A percentile compares a stretch with the other conserved stretches of the same genome.
phyloP scores from a whole-genome alignment of 2,797 vertebrate genomes.

The Hozukius guyotensis region DNA sequence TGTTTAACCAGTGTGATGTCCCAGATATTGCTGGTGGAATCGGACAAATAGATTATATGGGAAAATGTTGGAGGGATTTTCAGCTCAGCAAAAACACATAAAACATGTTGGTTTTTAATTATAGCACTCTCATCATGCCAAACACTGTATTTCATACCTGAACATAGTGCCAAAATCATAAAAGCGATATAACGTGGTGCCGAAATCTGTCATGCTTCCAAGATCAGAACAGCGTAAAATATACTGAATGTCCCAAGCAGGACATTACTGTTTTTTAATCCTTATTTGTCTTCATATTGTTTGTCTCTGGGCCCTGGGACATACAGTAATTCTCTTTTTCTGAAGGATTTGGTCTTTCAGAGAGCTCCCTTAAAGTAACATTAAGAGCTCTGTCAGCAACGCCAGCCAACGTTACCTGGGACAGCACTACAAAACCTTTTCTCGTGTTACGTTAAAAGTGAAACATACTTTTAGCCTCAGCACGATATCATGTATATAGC shows the following conservation, averaged over 20 bases:
- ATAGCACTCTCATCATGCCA: background rate
- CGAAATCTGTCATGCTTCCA: background rate
- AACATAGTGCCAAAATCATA: background rate
- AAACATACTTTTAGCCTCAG: background rate
- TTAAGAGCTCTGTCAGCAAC: background rate
- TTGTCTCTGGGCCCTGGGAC: background rate
- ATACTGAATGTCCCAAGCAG: background rate
- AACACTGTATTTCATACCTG: background rate
- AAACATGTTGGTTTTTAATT: background rate
- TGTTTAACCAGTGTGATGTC: background rate
- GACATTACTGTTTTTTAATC: background rate
- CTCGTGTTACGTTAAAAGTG: background rate
- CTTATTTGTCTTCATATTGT: background rate
- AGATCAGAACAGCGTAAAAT: background rate
- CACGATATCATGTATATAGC: background rate
- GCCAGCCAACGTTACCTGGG: background rate
- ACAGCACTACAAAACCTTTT: background rate
- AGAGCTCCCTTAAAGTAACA: background rate
- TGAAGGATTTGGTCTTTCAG: background rate
- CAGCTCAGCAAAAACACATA: background rate
- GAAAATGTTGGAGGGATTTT: background rate
- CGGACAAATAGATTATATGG: background rate
- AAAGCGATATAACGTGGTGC: background rate
- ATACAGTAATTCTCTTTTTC: background rate
- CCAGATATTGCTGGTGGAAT: background rate